Conservation (phyloP, 2,113 vertebrate species). For the Catharus minimus region DNA sequence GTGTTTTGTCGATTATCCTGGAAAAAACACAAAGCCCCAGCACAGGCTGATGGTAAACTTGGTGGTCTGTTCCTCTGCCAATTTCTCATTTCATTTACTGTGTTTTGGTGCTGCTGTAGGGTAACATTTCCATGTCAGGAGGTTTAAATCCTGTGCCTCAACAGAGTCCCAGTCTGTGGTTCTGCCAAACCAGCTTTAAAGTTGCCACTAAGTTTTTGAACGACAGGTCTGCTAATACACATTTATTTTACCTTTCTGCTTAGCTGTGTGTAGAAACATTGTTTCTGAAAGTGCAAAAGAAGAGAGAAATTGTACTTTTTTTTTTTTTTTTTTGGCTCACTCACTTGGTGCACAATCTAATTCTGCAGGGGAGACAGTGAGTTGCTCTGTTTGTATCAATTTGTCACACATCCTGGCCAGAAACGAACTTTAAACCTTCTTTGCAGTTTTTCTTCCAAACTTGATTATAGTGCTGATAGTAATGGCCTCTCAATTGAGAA, state of each 20-base stretch:
- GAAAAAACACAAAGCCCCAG: not conserved
- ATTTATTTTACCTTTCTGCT: not conserved
- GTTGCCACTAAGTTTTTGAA: not conserved
- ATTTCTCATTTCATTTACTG: not conserved
- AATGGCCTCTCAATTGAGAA: fast-evolving
- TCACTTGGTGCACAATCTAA: not conserved
- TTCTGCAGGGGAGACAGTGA: not conserved
- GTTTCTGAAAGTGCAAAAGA: not conserved
- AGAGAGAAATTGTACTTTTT: not conserved
- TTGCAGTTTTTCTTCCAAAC: not conserved
- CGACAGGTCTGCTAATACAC: not conserved
- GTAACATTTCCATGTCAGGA: not conserved
- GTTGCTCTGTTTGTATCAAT: not conserved
- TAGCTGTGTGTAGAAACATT: not conserved
- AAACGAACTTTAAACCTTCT: not conserved
- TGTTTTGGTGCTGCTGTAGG: not conserved
- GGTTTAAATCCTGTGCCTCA: not conserved
- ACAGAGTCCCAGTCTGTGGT: fast-evolving
- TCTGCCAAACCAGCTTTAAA: not conserved
- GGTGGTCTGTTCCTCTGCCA: not conserved
- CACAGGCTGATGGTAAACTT: not conserved
- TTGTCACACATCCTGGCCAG: not conserved
- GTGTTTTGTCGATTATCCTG: not conserved
- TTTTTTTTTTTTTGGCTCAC: not conserved
- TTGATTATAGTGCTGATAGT: not conserved